Percentiles rank a stretch among this genome's conserved stretches.
phyloP scores from a whole-genome alignment of 2,113 vertebrate species.

The Lepus europaeus region DNA sequence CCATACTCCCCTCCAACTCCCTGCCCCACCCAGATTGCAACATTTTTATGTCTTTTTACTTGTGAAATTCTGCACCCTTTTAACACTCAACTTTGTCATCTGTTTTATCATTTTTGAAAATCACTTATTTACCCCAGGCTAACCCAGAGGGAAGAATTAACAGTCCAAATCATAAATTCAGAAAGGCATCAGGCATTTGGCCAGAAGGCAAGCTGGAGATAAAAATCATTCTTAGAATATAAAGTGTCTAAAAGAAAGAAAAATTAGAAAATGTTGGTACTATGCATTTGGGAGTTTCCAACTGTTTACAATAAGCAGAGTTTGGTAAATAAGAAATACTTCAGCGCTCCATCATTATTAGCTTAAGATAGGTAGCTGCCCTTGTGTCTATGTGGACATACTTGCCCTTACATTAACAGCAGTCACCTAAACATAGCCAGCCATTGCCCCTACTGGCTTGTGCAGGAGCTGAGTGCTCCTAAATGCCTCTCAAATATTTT shows the following conservation, averaged over 20 bases:
- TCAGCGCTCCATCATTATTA: not conserved
- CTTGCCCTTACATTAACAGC: not conserved
- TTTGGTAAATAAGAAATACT: not conserved
- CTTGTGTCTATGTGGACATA: not conserved
- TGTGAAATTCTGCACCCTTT: slow-evolving; percentile 18
- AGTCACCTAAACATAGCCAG: not conserved
- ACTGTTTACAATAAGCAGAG: not conserved
- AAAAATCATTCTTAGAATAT: slow-evolving; percentile 34
- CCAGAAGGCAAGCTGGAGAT: slow-evolving; percentile 1
- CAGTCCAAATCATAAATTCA: not conserved
- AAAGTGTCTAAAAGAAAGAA: slow-evolving; percentile 13
- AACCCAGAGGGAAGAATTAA: not conserved
- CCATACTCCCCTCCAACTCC: not conserved
- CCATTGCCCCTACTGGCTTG: not conserved
- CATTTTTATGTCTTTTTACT: slow-evolving; percentile 26
- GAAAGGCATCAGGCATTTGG: not conserved
- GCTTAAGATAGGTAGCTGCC: not conserved
- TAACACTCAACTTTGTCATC: not conserved
- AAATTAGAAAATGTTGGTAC: slow-evolving; percentile 26
- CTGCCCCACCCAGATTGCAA: slow-evolving; percentile 62
- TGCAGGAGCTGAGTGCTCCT: not conserved
- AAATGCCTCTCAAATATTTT: not conserved
- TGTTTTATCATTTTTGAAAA: slow-evolving; percentile 42
- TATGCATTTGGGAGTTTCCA: not conserved
- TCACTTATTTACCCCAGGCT: slow-evolving; percentile 28